Base-by-base conservation (phyloP, 2,888 invertebrate species). In the Unio pictorum region DNA sequence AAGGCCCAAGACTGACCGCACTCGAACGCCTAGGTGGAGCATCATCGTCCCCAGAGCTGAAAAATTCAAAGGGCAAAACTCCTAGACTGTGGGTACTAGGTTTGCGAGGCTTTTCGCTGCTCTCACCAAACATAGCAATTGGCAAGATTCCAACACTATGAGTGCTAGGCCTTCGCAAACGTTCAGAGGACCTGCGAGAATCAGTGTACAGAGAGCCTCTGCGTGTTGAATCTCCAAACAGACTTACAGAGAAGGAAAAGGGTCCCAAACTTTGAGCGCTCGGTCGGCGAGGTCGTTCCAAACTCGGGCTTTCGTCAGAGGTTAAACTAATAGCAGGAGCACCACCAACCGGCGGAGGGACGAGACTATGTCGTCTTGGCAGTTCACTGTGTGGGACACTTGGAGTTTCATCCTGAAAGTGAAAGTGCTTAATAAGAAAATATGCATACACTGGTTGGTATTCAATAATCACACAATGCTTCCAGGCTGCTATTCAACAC, bases 181-280 rank as follows among this genome's bases (percentile, higher is more conserved):
- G 74, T 55, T 76, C 77, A 28, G 78, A 76, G n/a, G 79, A 79
- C 54, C 75, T 67, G 58, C 78, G 70, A 26, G 74, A 64, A 61
- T 72, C 71, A 30, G 74, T 73, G 68, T 70, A 73, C 67, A 73
- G 56, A 17, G 79, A 79, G 64, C 77, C 72, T 55, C 79, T 73
- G 61, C 81, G 64, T 26, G 68, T 66, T n/a, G 79, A 78, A 66
- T 79, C 78, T 58, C 75, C 79, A 75, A 81, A 81, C 78, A 78
- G 78, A 85, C 87, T 84, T 81, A 87, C 87, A 62, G 87, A 86
- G 64, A 84, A 78, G 57, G 81, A 81, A 68, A 86, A 84, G 18
- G 86, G 85, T 62, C 89, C 89, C 67, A 89, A 83, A 75, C 89
- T 89, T 78, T 89, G 88, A 15, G 88, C 87, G 71, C 88, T 88